These are phyloP conservation scores for Petrocephalus zakoni DNA, from an alignment of 2,113 vertebrate genomes.

Conservation along the genomic window DNA sequence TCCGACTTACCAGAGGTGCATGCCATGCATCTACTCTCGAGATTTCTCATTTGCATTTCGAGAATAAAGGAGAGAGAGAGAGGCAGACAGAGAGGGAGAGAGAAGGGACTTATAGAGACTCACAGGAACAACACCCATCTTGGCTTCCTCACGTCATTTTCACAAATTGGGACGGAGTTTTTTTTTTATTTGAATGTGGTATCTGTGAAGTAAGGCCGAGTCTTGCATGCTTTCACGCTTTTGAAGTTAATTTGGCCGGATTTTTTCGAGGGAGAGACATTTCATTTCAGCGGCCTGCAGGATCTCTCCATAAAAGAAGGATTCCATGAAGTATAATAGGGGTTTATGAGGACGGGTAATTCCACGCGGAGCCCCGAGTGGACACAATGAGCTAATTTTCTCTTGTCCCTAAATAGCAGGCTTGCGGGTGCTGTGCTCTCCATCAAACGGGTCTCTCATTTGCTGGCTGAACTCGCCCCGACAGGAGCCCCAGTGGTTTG, in stretches of 20 bases:
- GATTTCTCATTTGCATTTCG: not conserved
- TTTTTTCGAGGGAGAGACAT: not conserved
- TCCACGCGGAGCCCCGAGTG: conserved; percentile 51
- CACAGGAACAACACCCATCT: not conserved
- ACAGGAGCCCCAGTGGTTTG: conserved; percentile 48
- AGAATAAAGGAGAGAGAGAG: not conserved
- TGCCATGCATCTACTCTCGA: not conserved
- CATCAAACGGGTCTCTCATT: conserved; percentile 46
- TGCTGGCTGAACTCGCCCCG: conserved; percentile 35
- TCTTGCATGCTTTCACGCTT: not conserved
- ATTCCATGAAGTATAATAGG: conserved; percentile 23
- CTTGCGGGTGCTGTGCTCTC: conserved; percentile 32
- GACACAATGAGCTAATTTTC: conserved; percentile 62
- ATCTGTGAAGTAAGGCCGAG: too few relatives aligned
- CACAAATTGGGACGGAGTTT: not conserved
- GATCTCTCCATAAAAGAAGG: conserved; percentile 49
- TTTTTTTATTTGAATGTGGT: not conserved
- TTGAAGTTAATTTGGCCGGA: not conserved
- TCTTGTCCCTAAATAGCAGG: conserved; percentile 47
- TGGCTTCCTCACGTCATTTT: not conserved
- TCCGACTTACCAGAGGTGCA: conserved; percentile 69
- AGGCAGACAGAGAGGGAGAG: not conserved
- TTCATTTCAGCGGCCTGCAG: not conserved
- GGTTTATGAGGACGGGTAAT: conserved; percentile 55
- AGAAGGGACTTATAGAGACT: not conserved